Evolutionary conservation across 2,797 vertebrate species (phyloP), one percentile per base, ranked within the genome.

Genomic region (Pogonophryne albipinna): DNA sequence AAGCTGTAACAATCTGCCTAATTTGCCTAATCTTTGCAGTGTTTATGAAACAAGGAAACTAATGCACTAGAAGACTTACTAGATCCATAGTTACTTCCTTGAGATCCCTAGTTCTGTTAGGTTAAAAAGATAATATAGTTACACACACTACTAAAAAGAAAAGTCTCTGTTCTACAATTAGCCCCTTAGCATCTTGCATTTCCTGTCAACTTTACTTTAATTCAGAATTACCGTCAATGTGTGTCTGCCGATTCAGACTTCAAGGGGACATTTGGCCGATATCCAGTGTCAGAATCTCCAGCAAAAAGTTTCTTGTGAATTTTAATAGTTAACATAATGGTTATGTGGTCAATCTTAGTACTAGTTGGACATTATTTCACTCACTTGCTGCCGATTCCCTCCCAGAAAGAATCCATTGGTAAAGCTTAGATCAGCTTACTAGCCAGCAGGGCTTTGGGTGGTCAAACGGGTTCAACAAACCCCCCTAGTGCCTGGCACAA

Each of bases 401-500:
- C 56, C 17, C 59, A 16, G 55, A 68, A 45, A 62, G 63, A 70
- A 71, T 45, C 55, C 5, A 15, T 65, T 65, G 62, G 47, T 74
- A 62, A 74, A 84, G 70, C 77, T 78, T 71, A 72, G 75, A 81
- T 77, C 80, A 79, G 79, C 34, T 59, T 56, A 69, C 51, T 10
- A 20, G 76, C 56, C 60, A 71, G 78, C 69, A 56, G 4, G 19
- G 14, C 45, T 87, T 85, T 82, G 74, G 66, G 75, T 79, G 84
- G 83, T 79, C 74, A 85, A 84, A 80, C 2, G 49, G 74, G 56
- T 60, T 84, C 64, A 72, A 70, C 31, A 61, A 17, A 42, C 44
- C 70, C 66, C 72, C 70, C 47, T 19, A 61, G 66, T 74, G 78
- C 44, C 56, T 85, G 79, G 87, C 85, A 82, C 77, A 75, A 67